phyloP scores from a whole-genome alignment of 2,797 vertebrate genomes.

The Tapera naevia region DNA sequence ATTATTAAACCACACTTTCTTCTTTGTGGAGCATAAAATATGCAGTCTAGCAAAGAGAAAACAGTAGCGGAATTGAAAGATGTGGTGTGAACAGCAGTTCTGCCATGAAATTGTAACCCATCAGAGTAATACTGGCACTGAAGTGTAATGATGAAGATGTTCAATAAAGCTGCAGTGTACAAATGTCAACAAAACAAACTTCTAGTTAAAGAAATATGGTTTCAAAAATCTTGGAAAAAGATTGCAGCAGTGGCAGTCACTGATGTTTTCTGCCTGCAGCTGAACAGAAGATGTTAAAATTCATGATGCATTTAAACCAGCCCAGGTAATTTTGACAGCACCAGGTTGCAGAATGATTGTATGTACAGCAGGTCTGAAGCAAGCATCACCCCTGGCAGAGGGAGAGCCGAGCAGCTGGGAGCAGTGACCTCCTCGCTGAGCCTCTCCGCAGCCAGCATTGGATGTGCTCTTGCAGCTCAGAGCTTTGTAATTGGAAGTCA shows the following conservation, averaged over 20 bases:
- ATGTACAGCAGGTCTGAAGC: not conserved
- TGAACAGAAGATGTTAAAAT: not conserved
- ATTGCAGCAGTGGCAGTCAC: not conserved
- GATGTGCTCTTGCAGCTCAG: not conserved
- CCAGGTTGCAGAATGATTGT: not conserved
- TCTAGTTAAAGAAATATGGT: not conserved
- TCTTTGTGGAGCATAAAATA: not conserved
- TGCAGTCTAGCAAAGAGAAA: not conserved
- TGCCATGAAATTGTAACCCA: not conserved
- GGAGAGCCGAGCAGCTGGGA: not conserved
- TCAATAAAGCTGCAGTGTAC: not conserved
- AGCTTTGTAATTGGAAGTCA: not conserved
- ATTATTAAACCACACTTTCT: not conserved
- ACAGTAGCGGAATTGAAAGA: not conserved
- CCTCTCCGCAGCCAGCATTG: rapidly evolving
- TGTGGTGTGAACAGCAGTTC: not conserved
- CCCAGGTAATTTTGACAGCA: slow-evolving; percentile 16
- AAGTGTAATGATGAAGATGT: not conserved
- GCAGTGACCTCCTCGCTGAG: not conserved
- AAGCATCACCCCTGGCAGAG: not conserved
- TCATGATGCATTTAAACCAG: rapidly evolving
- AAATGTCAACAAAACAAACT: not conserved
- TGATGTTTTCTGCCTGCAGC: not conserved
- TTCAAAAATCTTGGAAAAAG: not conserved
- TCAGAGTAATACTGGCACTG: not conserved